These are phyloP conservation scores for Trochalopteron elliotii DNA, from an alignment of 2,113 vertebrate species.

Conservation along the genomic window DNA sequence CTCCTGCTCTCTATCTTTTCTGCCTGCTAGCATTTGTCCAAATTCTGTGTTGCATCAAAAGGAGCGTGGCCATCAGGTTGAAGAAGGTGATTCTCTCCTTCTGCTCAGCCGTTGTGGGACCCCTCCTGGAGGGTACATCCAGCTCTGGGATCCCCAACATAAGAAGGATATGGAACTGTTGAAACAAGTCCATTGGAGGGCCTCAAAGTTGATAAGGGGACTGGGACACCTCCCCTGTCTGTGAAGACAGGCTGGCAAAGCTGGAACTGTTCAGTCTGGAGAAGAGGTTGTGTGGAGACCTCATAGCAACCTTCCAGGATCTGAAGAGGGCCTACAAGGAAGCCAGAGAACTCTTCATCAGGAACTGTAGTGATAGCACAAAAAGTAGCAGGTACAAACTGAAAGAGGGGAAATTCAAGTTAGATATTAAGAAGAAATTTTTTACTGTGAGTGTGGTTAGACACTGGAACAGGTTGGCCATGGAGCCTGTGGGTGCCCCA, in stretches of 20 bases:
- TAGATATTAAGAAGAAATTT: neutral
- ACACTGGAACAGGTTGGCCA: neutral
- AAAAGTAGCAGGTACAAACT: neutral
- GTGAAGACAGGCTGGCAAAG: neutral
- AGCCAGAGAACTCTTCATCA: neutral
- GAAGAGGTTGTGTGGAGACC: neutral
- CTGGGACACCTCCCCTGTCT: neutral
- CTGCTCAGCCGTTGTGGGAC: neutral
- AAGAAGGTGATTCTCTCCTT: neutral
- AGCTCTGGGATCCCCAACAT: neutral
- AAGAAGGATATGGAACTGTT: neutral
- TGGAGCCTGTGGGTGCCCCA: neutral
- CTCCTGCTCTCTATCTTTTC: neutral
- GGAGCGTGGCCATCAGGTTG: accelerated
- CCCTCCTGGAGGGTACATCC: neutral
- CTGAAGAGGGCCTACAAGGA: neutral
- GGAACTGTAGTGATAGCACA: neutral
- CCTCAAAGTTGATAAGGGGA: neutral
- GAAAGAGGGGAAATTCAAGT: neutral
- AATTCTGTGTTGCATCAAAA: neutral
- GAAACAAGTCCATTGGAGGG: neutral
- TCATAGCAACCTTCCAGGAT: neutral
- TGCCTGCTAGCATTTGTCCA: neutral
- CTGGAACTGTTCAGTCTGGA: neutral
- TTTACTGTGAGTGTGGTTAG: neutral